Conservation (phyloP, 2,888 invertebrate species). For the Augiades crinisus region DNA sequence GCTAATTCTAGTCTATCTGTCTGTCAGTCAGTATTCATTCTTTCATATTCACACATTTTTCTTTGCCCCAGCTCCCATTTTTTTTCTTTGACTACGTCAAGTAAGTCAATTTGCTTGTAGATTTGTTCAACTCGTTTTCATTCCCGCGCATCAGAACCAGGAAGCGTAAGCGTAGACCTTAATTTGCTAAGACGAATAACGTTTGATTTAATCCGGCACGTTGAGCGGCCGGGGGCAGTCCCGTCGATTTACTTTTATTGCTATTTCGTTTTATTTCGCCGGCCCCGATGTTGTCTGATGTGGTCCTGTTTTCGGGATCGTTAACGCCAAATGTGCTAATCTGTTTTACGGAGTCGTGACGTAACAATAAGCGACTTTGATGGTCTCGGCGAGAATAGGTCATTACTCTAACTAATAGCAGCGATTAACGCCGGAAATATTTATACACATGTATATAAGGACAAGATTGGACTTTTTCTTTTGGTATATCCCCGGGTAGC, state of each 20-base stretch:
- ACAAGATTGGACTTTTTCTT: too few species aligned
- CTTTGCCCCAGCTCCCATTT: too few species aligned
- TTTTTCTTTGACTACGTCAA: too few species aligned
- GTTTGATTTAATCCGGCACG: slow-evolving; percentile 76
- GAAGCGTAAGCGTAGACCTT: slow-evolving; percentile 66
- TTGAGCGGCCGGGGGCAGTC: slow-evolving; percentile 58
- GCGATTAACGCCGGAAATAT: slow-evolving; percentile 55
- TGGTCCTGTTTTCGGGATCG: slow-evolving; percentile 74
- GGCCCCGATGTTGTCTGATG: slow-evolving; percentile 55
- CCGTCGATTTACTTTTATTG: too few species aligned
- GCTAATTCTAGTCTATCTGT: too few species aligned
- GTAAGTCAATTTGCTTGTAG: too few species aligned
- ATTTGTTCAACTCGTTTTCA: slow-evolving; percentile 55
- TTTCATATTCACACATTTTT: too few species aligned
- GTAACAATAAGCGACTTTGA: slow-evolving; percentile 54
- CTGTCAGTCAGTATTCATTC: too few species aligned
- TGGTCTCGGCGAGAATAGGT: slow-evolving; percentile 49
- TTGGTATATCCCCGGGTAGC: too few species aligned
- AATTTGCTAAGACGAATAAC: too few species aligned
- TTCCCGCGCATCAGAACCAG: slow-evolving; percentile 59
- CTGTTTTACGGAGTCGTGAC: slow-evolving; percentile 67
- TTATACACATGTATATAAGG: slow-evolving; percentile 1
- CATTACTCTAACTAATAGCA: slow-evolving; percentile 58
- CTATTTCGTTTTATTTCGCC: slow-evolving; percentile 74
- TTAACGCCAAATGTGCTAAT: slow-evolving; percentile 77